A percentile compares a stretch with the other conserved stretches of the same genome.
phyloP scores from a whole-genome alignment of 2,113 vertebrate genomes.

The Noctilio leporinus region DNA sequence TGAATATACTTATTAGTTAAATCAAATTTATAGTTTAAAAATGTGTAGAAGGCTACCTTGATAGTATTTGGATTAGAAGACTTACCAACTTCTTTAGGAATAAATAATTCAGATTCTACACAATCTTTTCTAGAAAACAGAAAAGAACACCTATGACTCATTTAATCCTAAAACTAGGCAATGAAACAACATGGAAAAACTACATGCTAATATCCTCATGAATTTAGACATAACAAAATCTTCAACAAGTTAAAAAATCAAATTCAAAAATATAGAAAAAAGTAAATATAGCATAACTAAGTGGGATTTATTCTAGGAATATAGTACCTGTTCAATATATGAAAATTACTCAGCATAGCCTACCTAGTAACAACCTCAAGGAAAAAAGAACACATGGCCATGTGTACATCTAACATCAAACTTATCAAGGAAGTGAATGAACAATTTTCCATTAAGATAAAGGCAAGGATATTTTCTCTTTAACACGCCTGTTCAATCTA shows the following conservation, averaged over 20 bases:
- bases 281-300: not conserved
- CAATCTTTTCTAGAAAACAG: not conserved
- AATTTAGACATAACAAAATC: not conserved
- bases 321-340: not conserved
- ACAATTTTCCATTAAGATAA: not conserved
- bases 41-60: not conserved
- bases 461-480: not conserved
- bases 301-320: not conserved
- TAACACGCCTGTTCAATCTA: not conserved
- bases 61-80: not conserved
- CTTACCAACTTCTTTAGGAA: not conserved
- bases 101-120: not conserved
- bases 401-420: not conserved
- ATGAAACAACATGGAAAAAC: not conserved
- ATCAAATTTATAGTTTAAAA: not conserved
- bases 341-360: not conserved
- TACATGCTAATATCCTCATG: not conserved
- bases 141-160: not conserved
- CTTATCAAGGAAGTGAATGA: not conserved
- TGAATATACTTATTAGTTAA: not conserved
- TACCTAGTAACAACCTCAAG: not conserved
- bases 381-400: accelerated
- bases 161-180: not conserved
- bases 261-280: not conserved
- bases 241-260: not conserved